phyloP scores from a whole-genome alignment of 2,797 vertebrate genomes.

The Alauda arvensis region DNA sequence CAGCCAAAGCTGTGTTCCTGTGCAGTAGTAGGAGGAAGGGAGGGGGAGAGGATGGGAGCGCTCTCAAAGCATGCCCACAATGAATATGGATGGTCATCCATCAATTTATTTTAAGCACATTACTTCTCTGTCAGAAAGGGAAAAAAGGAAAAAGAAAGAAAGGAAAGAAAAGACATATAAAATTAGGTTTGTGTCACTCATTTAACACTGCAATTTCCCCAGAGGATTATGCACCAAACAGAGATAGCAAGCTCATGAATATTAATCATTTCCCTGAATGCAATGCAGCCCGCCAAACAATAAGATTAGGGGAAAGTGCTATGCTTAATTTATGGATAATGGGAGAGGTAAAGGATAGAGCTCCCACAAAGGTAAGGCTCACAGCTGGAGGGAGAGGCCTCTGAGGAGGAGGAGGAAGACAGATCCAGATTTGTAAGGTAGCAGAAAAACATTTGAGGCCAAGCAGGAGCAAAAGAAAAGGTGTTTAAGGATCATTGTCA shows the following conservation, averaged over 20 bases:
- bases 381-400: constrained; percentile 58
- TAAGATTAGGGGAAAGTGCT: constrained; percentile 61
- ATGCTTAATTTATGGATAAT: constrained; percentile 62
- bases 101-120: constrained; percentile 76
- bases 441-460: background rate
- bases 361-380: constrained; percentile 63
- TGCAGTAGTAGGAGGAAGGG: background rate
- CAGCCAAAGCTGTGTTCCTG: constrained; percentile 31
- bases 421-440: constrained; percentile 40
- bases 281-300: constrained; percentile 52
- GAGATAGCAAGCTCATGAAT: constrained; percentile 73
- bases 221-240: constrained; percentile 68
- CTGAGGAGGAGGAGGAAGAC: constrained; percentile 15
- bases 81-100: constrained; percentile 69
- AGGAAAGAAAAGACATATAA: constrained; percentile 63
- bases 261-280: constrained; percentile 65
- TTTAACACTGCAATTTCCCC: constrained; percentile 72
- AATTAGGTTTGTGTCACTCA: constrained; percentile 71
- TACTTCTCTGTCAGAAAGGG: constrained; percentile 63
- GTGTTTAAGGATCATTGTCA: constrained; percentile 24
- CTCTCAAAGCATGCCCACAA: constrained; percentile 52
- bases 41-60: constrained; percentile 8
- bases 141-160: constrained; percentile 43
- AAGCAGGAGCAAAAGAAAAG: constrained; percentile 8
- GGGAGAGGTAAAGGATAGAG: constrained; percentile 56